Evolutionary conservation across 2,888 invertebrate species (phyloP).

Genomic region (Drepanosiphum platanoidis): DNA sequence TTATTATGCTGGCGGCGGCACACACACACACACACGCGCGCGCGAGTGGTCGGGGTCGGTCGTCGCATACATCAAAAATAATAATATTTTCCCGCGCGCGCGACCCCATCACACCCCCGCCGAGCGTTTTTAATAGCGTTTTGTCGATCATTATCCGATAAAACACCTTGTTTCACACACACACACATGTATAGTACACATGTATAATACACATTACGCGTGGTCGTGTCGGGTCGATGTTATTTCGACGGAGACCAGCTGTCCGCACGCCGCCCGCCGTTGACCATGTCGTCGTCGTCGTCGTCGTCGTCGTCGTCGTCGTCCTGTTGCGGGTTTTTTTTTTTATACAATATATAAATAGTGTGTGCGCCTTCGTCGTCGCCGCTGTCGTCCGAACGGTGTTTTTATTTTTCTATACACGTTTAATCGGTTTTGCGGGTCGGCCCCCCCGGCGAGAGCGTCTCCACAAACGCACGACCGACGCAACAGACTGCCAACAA

Average conservation of each 20-base stretch:
- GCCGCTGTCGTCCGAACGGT: not conserved
- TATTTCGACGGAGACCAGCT: constrained; percentile 58
- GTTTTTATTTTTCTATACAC: constrained; percentile 19
- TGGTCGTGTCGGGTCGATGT: not conserved
- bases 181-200: not conserved
- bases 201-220: not conserved
- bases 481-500: not conserved
- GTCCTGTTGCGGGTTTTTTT: not conserved
- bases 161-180: constrained; percentile 60
- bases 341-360: too few species aligned
- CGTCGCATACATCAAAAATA: constrained; percentile 54
- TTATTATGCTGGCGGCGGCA: constrained; percentile 1
- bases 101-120: constrained; percentile 54
- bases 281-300: constrained; percentile 35
- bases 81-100: constrained; percentile 29
- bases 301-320: not conserved
- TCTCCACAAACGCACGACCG: constrained; percentile 24
- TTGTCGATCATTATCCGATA: constrained; percentile 62
- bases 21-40: not conserved
- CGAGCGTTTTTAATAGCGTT: constrained; percentile 60
- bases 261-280: constrained; percentile 20
- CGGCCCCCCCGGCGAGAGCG: not conserved
- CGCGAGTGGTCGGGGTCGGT: not conserved
- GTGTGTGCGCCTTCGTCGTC: not conserved
- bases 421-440: constrained; percentile 19